Percentiles rank a stretch among this genome's conserved stretches.
phyloP scores from a whole-genome alignment of 2,888 invertebrate species.

The Tromatobia lineatoria region DNA sequence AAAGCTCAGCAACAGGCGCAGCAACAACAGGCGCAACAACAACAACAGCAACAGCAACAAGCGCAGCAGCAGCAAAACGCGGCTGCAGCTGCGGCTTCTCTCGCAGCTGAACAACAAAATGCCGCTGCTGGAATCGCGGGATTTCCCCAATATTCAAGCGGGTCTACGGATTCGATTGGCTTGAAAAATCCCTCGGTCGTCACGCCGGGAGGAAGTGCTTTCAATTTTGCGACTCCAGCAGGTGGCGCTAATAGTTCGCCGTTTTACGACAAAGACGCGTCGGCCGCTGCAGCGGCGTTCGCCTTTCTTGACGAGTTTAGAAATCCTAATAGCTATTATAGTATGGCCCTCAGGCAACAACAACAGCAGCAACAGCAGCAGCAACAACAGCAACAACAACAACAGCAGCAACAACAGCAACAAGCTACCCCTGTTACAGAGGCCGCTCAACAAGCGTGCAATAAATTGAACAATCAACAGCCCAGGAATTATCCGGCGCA shows the following conservation, averaged over 20 bases:
- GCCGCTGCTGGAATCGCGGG: conserved; percentile 74
- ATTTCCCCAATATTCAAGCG: conserved; percentile 79
- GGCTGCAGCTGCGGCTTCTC: conserved; percentile 66
- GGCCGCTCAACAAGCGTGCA: conserved; percentile 77
- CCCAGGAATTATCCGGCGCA: conserved; percentile 81
- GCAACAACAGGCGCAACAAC: conserved; percentile 74
- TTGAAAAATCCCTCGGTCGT: conserved; percentile 91
- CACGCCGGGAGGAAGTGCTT: conserved; percentile 90
- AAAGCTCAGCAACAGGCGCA: conserved; percentile 71
- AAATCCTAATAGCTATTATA: conserved; percentile 83
- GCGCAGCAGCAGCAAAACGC: conserved; percentile 74
- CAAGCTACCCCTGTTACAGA: conserved; percentile 75
- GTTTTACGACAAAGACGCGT: conserved; percentile 83
- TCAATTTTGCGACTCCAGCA: conserved; percentile 92
- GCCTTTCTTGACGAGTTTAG: conserved; percentile 83
- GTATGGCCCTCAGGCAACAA: conserved; percentile 79
- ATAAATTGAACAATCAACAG: conserved; percentile 81
- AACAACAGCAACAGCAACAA: conserved; percentile 75
- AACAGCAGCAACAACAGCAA: conserved; percentile 76
- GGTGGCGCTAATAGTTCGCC: conserved; percentile 78
- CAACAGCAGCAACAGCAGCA: conserved; percentile 73
- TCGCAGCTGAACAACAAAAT: conserved; percentile 72
- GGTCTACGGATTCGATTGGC: conserved; percentile 86
- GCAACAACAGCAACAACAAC: conserved; percentile 75
- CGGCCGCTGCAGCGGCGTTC: conserved; percentile 82